Evolutionary conservation across 2,113 vertebrate species (phyloP).

Genomic region (Etia nguti): DNA sequence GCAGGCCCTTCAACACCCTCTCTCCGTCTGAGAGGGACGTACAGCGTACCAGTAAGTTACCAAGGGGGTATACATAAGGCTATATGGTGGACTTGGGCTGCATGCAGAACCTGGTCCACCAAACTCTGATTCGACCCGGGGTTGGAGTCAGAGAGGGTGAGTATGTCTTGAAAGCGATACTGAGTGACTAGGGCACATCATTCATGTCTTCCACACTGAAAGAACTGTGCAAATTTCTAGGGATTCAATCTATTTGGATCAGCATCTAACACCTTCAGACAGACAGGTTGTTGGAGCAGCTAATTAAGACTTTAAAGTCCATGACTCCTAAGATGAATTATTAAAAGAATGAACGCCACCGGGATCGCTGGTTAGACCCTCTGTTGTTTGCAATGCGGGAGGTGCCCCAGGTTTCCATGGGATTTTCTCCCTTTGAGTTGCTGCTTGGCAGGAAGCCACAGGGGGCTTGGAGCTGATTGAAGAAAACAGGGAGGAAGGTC

Average conservation of each 20-base stretch:
- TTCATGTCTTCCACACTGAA: background rate
- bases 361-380: no score
- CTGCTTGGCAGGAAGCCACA: background rate
- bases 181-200: background rate
- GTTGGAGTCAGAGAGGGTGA: background rate
- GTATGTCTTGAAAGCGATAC: background rate
- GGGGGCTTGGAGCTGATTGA: no score
- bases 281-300: background rate
- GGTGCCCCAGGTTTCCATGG: no score
- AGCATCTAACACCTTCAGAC: background rate
- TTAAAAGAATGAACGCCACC: background rate
- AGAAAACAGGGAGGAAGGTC: background rate
- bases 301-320: background rate
- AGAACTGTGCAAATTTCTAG: background rate
- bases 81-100: background rate
- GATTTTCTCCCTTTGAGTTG: background rate
- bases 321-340: background rate
- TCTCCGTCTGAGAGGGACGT: background rate
- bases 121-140: background rate
- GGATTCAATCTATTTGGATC: background rate
- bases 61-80: background rate
- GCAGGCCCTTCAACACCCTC: background rate
- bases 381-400: background rate
- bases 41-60: background rate
- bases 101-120: background rate